Percentiles rank a stretch among this genome's conserved stretches.
Conservation (phyloP, 2,113 vertebrate genomes). For the Cavia porcellus region DNA sequence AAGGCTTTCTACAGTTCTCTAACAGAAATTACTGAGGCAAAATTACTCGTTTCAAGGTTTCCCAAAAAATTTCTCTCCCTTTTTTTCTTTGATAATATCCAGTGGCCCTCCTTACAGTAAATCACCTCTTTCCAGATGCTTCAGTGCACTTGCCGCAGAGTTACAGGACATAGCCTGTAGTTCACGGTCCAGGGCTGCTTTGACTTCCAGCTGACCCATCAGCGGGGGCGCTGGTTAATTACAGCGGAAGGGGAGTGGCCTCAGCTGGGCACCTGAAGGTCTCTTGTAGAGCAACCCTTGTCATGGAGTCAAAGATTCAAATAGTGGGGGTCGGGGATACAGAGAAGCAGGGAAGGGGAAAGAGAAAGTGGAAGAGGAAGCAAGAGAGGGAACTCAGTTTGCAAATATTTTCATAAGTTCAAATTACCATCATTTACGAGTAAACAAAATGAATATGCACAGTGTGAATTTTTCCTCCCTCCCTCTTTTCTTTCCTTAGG, state of each 20-base stretch:
- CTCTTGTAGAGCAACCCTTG: not conserved
- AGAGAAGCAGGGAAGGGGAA: not conserved
- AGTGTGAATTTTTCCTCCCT: not conserved
- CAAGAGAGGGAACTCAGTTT: not conserved
- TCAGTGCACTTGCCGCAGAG: rapidly evolving
- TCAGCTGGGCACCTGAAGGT: rapidly evolving
- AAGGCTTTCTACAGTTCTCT: not conserved
- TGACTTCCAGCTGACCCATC: rapidly evolving
- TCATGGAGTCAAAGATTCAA: rapidly evolving
- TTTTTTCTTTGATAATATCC: not conserved
- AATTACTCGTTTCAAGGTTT: slow-evolving; percentile 3
- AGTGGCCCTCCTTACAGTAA: not conserved
- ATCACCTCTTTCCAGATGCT: not conserved
- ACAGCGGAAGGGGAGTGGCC: rapidly evolving
- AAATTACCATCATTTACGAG: not conserved
- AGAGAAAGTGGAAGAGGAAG: not conserved
- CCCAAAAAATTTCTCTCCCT: not conserved
- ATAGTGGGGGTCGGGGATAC: not conserved
- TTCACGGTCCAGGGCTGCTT: not conserved
- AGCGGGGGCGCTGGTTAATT: not conserved
- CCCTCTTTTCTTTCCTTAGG: rapidly evolving
- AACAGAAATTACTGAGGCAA: not conserved
- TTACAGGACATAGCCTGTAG: not conserved
- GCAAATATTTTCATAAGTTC: not conserved
- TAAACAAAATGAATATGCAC: not conserved